Evolutionary conservation across 1,140 invertebrate genomes (phyloP), one percentile per base, ranked within the genome.

Genomic region (Schlechtendalia chinensis): DNA sequence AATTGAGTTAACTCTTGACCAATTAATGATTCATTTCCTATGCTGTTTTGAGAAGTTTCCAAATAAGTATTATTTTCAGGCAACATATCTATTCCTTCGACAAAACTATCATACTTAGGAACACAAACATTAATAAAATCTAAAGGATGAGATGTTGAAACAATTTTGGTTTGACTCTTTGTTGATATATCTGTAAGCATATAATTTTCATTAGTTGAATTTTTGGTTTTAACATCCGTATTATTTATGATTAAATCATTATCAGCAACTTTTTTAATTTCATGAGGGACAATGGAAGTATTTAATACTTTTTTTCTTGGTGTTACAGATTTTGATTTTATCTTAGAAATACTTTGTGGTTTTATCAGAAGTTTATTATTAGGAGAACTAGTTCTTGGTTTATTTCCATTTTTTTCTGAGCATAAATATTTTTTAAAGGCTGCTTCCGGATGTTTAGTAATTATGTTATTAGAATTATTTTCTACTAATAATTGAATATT

Each of bases 101-200:
- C 27, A 67, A 67, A 67, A n/a, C n/a, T 39, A 45, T 2, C 8
- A 69, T 69, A 69, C 6, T 69, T n/a, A 10, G 65, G 12, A 69
- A 24, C n/a, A 69, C 8, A 12, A 17, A 16, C 12, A 69, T 69
- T 47, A 16, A 3, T 24, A 45, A 22, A 67, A 45, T 39, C 29
- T 67, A n/a, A 63, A 63, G 32, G 11, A 22, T 17, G 27, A 24
- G 32, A 47, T 47, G 67, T 39, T 12, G 39, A 22, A 50, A 69
- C 45, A 50, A 69, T 69, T 4, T 69, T 50, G 0, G 50, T 27
- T 69, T 69, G 12, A 27, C 22, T 14, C n/a, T 24, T 16, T 50
- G 19, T 50, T 69, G 67, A 69, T 47, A 69, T 47, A 69, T 50
- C 45, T 39, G 50, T 69, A 17, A 69, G 67, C 22, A 3, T 69